Evolutionary conservation across 2,113 vertebrate genomes (phyloP), one percentile per base, ranked within the genome.

Genomic region (Caranx melampygus): DNA sequence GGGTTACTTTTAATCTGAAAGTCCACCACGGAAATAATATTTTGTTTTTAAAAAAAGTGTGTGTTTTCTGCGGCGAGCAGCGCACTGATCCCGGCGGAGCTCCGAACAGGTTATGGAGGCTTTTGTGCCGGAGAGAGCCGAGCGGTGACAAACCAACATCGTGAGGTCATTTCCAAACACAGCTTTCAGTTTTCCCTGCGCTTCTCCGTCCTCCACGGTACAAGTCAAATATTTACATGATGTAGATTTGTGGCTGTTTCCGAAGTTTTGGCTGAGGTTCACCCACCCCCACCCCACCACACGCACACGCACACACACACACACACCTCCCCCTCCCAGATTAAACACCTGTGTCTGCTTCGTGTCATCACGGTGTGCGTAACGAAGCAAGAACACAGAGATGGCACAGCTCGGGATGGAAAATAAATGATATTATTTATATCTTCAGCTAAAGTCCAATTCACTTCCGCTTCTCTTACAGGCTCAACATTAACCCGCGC

Each of bases 141-240:
- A 76, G 75, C 75, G 61, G 62, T 79, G 81, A 87, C 75, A 87
- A 82, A 86, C 55, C 72, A 65, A 65, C 44, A 67, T 12, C 72
- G 76, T 86, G 86, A 93, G 88, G 82, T 89, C 51, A 87, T 90
- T 84, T 88, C 76, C 55, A 77, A 81, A 87, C 74, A 70, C n/a
- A 85, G 71, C 45, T 54, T 70, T 78, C 65, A 55, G 49, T 75
- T 78, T 78, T 69, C 73, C 26, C 18, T 20, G 35, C 34, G 12
- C 6, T 14, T 7, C n/a, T 49, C n/a, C 59, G 66, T 45, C 15
- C 52, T 21, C 26, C 26, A 26, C 45, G 57, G 14, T 26, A 61
- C 55, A 42, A 51, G 54, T 78, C 6, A 51, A 79, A 79, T 59
- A 71, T 68, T 72, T 60, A 20, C 18, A 16, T 34, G 18, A 6